Percentiles rank a stretch among this genome's conserved stretches.
These are phyloP conservation scores for Lytechinus variegatus DNA, from an alignment of 35 echinoderm and acorn worm species.

Conservation along the genomic window DNA sequence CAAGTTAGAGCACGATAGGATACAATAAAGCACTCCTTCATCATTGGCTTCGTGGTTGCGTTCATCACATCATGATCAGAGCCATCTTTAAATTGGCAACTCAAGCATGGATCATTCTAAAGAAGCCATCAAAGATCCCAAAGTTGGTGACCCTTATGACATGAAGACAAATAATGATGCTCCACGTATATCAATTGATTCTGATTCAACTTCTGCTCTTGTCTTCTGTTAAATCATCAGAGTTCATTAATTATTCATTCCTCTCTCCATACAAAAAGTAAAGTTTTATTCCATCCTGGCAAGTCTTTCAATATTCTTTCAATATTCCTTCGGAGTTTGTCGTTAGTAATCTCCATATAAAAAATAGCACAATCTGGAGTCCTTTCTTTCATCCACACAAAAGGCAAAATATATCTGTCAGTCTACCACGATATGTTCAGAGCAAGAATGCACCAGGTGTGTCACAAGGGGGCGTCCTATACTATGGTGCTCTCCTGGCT, in stretches of 20 bases:
- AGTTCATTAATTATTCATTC: not conserved
- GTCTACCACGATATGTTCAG: not conserved
- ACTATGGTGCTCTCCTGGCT: slow-evolving; percentile 67
- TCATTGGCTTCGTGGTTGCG: not conserved
- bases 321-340: not conserved
- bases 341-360: not conserved
- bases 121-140: no score
- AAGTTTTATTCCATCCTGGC: not conserved
- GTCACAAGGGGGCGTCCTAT: slow-evolving; percentile 21
- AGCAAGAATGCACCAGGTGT: not conserved
- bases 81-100: not conserved
- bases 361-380: not conserved
- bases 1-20: no score
- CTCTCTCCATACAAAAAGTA: not conserved
- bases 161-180: no score
- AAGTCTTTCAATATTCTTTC: not conserved
- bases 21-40: not conserved
- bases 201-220: not conserved
- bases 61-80: not conserved
- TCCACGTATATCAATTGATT: not conserved
- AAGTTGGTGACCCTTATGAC: no score
- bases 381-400: not conserved
- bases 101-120: not conserved
- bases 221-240: not conserved
- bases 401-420: not conserved